A percentile compares a stretch with the other conserved stretches of the same genome.
Conservation (phyloP, 2,888 invertebrate genomes). For the Andrena trimmerana region DNA sequence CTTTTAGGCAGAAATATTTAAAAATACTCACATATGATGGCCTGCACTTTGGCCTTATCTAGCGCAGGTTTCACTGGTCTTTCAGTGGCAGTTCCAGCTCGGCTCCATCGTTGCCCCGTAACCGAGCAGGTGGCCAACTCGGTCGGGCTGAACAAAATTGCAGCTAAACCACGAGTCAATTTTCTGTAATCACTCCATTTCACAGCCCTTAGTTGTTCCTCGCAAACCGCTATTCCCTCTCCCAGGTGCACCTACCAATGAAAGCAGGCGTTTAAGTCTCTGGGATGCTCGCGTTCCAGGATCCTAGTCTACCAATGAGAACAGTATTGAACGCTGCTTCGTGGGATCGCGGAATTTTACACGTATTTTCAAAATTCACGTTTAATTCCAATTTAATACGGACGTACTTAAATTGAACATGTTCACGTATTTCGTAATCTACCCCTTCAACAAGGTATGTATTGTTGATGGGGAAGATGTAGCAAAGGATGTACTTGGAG, state of each 20-base stretch:
- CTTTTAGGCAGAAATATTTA: background rate
- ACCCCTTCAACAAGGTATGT: too few species aligned
- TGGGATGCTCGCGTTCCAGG: background rate
- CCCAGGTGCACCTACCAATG: constrained; percentile 89
- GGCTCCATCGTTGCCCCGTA: constrained; percentile 91
- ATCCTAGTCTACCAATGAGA: background rate
- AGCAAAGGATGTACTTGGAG: too few species aligned
- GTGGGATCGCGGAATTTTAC: too few species aligned
- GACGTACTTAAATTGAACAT: too few species aligned
- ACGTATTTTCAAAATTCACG: too few species aligned
- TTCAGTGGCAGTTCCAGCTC: constrained; percentile 89
- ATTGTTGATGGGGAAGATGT: too few species aligned
- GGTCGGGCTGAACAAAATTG: constrained; percentile 91
- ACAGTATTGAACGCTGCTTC: too few species aligned
- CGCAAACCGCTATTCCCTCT: constrained; percentile 91
- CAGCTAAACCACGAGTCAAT: constrained; percentile 90
- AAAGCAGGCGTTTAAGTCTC: background rate
- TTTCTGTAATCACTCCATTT: constrained; percentile 92
- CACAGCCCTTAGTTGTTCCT: constrained; percentile 89
- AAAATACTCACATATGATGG: constrained; percentile 88
- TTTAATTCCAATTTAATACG: too few species aligned
- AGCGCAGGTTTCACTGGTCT: constrained; percentile 91
- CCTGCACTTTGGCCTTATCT: constrained; percentile 90
- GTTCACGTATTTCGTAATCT: too few species aligned
- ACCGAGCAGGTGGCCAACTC: constrained; percentile 91